These are phyloP conservation scores for Lysandra coridon DNA, from an alignment of 2,888 invertebrate genomes.

Conservation along the genomic window DNA sequence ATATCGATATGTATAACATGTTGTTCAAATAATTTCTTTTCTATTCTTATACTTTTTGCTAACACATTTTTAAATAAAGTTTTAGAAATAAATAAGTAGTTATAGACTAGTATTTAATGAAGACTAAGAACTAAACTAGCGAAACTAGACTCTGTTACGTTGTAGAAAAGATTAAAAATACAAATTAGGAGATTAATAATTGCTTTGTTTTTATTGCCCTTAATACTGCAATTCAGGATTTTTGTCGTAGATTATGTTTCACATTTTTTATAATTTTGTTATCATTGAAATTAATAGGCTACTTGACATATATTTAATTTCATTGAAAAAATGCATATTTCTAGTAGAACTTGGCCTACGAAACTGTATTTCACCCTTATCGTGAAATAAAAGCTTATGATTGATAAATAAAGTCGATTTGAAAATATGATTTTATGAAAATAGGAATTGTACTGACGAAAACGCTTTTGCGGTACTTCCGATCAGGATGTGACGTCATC, in stretches of 20 bases:
- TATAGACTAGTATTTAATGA: slow-evolving; percentile 13
- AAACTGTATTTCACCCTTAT: no score
- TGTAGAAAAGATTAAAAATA: not conserved
- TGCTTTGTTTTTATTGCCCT: slow-evolving; percentile 3
- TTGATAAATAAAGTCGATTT: no score
- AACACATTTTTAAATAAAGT: not conserved
- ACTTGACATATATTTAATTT: no score
- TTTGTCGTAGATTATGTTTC: not conserved
- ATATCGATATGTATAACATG: slow-evolving; percentile 9
- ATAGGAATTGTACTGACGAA: no score
- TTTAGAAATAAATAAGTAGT: not conserved
- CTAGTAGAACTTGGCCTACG: no score
- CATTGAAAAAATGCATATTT: no score
- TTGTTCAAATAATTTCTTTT: not conserved
- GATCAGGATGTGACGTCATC: no score
- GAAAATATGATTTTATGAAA: no score
- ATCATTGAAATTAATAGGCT: no score
- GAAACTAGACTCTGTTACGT: not conserved
- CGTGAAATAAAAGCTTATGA: no score
- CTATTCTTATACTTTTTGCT: not conserved
- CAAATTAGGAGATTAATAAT: not conserved
- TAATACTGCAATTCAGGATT: not conserved
- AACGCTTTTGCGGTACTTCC: no score
- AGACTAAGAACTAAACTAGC: slow-evolving; percentile 14
- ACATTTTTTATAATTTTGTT: not conserved